Evolutionary conservation across 2,113 vertebrate species (phyloP).

Genomic region (Macquaria ambigua): DNA sequence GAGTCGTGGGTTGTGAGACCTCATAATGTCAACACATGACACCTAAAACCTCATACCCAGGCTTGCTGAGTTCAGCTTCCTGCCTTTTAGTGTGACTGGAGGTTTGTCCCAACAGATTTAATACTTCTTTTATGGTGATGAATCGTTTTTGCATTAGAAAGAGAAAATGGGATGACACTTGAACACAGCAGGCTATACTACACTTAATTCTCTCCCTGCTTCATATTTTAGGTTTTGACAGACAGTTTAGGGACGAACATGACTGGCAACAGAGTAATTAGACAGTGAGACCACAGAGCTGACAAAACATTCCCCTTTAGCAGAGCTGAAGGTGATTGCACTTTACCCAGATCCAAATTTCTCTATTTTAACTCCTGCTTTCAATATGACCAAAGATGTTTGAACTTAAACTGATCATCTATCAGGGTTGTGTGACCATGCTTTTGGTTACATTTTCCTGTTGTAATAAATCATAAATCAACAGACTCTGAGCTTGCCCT

Average conservation of each 20-base stretch:
- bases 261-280: slow-evolving; percentile 22
- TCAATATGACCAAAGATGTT: slow-evolving; percentile 77
- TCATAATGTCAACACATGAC: slow-evolving; percentile 23
- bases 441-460: slow-evolving; percentile 29
- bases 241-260: slow-evolving; percentile 40
- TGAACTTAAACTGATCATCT: slow-evolving; percentile 32
- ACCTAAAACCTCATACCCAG: slow-evolving; percentile 38
- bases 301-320: slow-evolving; percentile 63
- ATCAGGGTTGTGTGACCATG: slow-evolving; percentile 42
- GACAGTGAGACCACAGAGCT: slow-evolving; percentile 51
- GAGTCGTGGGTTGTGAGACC: slow-evolving; percentile 37
- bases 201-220: slow-evolving; percentile 18
- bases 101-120: slow-evolving; percentile 39
- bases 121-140: slow-evolving; percentile 4
- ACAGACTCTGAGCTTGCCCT: slow-evolving; percentile 14
- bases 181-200: slow-evolving; percentile 15
- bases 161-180: slow-evolving; percentile 22
- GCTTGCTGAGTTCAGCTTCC: slow-evolving; percentile 38
- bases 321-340: slow-evolving; percentile 60
- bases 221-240: slow-evolving; percentile 24
- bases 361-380: slow-evolving; percentile 48
- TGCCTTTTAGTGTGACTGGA: slow-evolving; percentile 22
- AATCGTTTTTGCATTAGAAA: not conserved
- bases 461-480: slow-evolving; percentile 30
- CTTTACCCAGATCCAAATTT: slow-evolving; percentile 70